Evolutionary conservation across 2,888 invertebrate species (phyloP), one percentile per base, ranked within the genome.

Genomic region (Neoscelio sp.): DNA sequence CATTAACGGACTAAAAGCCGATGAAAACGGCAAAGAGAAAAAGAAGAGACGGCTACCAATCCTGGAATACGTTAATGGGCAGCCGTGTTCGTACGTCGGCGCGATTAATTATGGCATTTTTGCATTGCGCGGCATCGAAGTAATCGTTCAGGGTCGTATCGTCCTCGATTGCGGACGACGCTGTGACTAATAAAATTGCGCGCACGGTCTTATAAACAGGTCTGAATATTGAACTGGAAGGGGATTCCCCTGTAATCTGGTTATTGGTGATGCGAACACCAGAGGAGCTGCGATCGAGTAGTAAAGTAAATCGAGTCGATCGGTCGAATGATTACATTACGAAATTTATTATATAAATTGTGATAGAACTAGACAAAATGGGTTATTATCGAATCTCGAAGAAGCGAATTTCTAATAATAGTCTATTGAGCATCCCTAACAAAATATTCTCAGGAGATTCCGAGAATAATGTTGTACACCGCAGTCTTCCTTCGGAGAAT

Each of bases 71-170:
- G 70, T 71, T 78, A 78, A 78, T 78, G 65, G 71, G 20, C 46
- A 67, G 12, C 78, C 71, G 78, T 78, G 78, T 71, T 71, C 60
- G 60, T 71, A 50, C 33, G 58, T 40, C 60, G 52, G 50, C 28
- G 52, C 71, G 71, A 71, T 78, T 78, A 78, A 78, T 78, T 78
- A 71, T 71, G 71, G 71, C 52, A 77, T 77, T 77, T 77, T 70
- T 70, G 56, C 58, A 70, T 65, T 13, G 54, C 56, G 54, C 35
- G 62, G 46, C 50, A 52, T 56, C 68, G 26, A 30, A 70, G 58
- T 70, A 71, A 80, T 80, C 56, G 48, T 77, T 73, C 80, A 80
- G 62, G 80, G 80, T 40, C 56, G 38, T 67, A 40, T 77, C 74
- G 77, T 77, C 77, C 80, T 77, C 77, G 80, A 77, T 70, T 62